Evolutionary conservation across 2,797 vertebrate species (phyloP).

Genomic region (Notamacropus eugenii): DNA sequence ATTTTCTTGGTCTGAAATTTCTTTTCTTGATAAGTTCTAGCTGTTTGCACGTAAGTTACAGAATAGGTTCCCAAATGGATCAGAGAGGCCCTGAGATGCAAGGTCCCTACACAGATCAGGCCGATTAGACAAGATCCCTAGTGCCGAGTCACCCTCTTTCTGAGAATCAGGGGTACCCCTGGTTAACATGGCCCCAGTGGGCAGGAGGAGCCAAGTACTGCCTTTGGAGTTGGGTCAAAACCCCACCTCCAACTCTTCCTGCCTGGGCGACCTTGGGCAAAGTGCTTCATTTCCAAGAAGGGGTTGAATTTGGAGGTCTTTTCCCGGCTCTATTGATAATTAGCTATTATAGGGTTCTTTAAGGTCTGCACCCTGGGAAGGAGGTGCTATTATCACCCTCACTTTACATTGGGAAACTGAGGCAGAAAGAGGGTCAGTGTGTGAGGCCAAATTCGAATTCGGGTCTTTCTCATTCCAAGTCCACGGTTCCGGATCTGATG

Average conservation of each 20-base stretch:
- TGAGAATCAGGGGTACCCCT: constrained; percentile 14
- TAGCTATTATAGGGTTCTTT: background rate
- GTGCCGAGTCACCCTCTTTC: background rate
- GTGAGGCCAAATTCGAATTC: background rate
- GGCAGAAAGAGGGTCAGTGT: background rate
- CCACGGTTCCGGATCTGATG: background rate
- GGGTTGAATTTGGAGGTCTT: background rate
- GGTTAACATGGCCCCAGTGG: background rate
- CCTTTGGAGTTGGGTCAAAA: background rate
- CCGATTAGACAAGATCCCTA: background rate
- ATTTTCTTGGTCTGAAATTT: background rate
- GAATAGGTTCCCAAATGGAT: background rate
- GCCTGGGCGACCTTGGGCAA: background rate
- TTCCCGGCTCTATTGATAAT: background rate
- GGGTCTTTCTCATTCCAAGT: background rate
- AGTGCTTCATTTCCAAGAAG: background rate
- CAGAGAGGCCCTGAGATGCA: background rate
- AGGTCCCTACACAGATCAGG: background rate
- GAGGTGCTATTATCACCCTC: background rate
- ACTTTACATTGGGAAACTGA: background rate
- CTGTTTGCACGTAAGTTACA: background rate
- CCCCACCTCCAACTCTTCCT: background rate
- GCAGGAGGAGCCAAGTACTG: background rate
- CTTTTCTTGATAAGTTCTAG: background rate
- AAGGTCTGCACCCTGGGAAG: background rate